Evolutionary conservation across 2,113 vertebrate genomes (phyloP).

Genomic region (Chiloscyllium plagiosum): DNA sequence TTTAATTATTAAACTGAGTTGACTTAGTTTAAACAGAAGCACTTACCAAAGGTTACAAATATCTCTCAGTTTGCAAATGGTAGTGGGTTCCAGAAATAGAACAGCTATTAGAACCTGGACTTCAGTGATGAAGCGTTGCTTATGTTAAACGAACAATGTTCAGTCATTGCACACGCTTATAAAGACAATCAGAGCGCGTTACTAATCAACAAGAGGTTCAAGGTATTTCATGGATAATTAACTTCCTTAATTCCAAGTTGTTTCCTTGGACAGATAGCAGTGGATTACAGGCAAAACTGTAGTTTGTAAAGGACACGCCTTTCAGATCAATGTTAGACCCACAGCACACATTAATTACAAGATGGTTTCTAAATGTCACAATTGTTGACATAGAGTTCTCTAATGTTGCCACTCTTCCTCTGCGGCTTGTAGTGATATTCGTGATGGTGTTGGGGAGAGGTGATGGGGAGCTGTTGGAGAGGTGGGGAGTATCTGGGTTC

Average conservation of each 20-base stretch:
- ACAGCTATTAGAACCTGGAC: not conserved
- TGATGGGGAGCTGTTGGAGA: too few species aligned
- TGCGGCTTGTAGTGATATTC: not conserved
- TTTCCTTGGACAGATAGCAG: not conserved
- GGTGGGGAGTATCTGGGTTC: too few species aligned
- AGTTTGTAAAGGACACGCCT: not conserved
- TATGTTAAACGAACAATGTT: not conserved
- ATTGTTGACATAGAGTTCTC: not conserved
- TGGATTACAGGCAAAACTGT: too few species aligned
- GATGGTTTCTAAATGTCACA: not conserved
- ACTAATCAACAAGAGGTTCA: not conserved
- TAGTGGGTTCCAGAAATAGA: not conserved
- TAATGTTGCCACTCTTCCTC: not conserved
- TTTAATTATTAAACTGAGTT: slow-evolving; percentile 4
- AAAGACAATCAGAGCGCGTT: not conserved
- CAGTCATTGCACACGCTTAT: not conserved
- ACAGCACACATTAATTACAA: not conserved
- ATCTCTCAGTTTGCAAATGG: not conserved
- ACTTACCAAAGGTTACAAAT: not conserved
- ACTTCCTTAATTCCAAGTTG: not conserved
- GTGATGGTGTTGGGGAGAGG: too few species aligned
- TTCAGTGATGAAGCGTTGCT: not conserved
- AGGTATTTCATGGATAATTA: slow-evolving; percentile 23
- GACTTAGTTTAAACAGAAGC: not conserved
- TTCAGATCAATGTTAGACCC: not conserved